Evolutionary conservation across 2,888 invertebrate species (phyloP).

Genomic region (Napeogenes sylphis): DNA sequence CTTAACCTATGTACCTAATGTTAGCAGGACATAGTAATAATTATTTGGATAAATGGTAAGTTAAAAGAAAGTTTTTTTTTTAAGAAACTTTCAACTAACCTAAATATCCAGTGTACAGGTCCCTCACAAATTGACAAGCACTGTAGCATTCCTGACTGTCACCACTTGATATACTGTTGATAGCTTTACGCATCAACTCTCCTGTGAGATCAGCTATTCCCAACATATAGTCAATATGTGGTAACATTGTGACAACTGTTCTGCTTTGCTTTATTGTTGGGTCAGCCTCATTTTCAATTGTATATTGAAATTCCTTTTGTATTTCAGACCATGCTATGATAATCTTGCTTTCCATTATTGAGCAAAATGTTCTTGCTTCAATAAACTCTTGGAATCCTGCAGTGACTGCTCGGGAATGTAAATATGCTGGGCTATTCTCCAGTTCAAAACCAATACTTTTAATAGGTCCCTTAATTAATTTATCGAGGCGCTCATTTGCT

Average conservation of each 20-base stretch:
- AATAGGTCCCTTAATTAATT: slow-evolving; percentile 75
- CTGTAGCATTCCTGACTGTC: slow-evolving; percentile 84
- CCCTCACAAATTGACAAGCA: slow-evolving; percentile 84
- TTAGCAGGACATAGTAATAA: no score
- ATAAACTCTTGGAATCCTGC: slow-evolving; percentile 86
- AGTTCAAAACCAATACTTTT: slow-evolving; percentile 85
- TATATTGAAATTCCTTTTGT: slow-evolving; percentile 73
- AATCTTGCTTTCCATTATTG: slow-evolving; percentile 79
- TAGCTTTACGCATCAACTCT: slow-evolving; percentile 92
- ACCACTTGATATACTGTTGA: slow-evolving; percentile 87
- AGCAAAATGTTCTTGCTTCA: slow-evolving; percentile 89
- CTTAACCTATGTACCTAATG: no score
- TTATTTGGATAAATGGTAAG: no score
- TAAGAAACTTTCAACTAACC: slow-evolving; percentile 53
- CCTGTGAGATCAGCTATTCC: slow-evolving; percentile 93
- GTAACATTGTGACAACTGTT: slow-evolving; percentile 53
- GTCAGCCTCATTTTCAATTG: slow-evolving; percentile 37
- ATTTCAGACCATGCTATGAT: slow-evolving; percentile 80
- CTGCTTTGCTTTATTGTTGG: slow-evolving; percentile 35
- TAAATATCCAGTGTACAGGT: slow-evolving; percentile 80
- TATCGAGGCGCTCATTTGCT: slow-evolving; percentile 82
- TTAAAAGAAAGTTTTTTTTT: background rate
- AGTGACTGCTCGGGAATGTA: slow-evolving; percentile 60
- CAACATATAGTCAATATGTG: slow-evolving; percentile 80
- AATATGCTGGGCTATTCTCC: slow-evolving; percentile 81